Conservation (phyloP, 2,113 vertebrate genomes). For the Ammospiza caudacuta region DNA sequence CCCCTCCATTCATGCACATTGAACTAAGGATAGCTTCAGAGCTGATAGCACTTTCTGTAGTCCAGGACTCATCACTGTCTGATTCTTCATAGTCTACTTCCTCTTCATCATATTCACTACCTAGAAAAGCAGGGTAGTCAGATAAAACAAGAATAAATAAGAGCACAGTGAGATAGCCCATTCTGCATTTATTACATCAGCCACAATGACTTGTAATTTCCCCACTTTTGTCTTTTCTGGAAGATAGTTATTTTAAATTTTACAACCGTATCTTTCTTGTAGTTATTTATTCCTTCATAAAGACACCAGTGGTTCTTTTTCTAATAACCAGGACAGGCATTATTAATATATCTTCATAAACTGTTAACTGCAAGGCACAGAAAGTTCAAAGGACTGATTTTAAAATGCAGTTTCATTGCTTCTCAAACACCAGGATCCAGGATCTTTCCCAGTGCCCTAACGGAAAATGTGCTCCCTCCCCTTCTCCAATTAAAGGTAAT, state of each 20-base stretch:
- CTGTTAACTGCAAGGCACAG: background rate
- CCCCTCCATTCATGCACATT: conserved; percentile 98
- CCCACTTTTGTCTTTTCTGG: background rate
- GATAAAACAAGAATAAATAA: background rate
- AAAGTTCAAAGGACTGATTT: conserved; percentile 44
- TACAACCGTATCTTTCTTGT: background rate
- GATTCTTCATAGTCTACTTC: conserved; percentile 98
- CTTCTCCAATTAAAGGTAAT: conserved; percentile 43
- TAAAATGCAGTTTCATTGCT: conserved; percentile 37
- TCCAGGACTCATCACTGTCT: conserved; percentile 98
- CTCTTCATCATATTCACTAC: conserved; percentile 97
- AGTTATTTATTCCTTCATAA: conserved; percentile 26
- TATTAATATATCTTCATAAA: conserved; percentile 40
- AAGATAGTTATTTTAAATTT: conserved; percentile 29
- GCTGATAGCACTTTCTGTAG: conserved; percentile 98
- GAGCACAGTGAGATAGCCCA: background rate
- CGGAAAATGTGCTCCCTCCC: conserved; percentile 4
- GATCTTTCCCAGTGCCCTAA: background rate
- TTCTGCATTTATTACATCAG: conserved; percentile 31
- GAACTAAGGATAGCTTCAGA: conserved; percentile 97
- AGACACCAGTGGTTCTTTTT: background rate
- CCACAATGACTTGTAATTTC: conserved; percentile 12
- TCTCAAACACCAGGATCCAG: conserved; percentile 32
- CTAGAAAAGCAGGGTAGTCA: conserved; percentile 64
- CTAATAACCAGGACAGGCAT: conserved; percentile 12